Conservation (phyloP, 2,113 vertebrate species). For the Pipa parva region DNA sequence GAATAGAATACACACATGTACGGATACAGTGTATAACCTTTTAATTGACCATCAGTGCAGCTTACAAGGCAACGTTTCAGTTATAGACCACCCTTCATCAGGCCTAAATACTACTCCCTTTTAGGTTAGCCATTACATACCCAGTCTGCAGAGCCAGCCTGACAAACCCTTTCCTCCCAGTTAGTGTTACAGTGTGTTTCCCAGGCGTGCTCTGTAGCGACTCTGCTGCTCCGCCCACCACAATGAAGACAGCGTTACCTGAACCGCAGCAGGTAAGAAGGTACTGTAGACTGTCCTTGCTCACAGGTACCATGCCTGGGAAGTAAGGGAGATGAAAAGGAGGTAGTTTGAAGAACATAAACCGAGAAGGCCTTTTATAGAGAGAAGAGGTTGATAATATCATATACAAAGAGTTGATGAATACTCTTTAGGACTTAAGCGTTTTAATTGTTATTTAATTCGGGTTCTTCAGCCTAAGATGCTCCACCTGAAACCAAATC, state of each 20-base stretch:
- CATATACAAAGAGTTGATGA: too few species aligned
- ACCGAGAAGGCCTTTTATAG: neutral
- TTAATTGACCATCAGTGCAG: too few species aligned
- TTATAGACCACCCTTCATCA: too few species aligned
- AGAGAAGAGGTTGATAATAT: neutral
- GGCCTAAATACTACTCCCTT: too few species aligned
- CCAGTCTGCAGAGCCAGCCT: conserved; percentile 66
- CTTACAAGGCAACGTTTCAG: too few species aligned
- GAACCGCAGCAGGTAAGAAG: conserved; percentile 58
- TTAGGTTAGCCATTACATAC: conserved; percentile 50
- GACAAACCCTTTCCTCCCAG: conserved; percentile 68
- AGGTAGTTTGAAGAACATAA: too few species aligned
- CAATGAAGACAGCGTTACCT: conserved; percentile 69
- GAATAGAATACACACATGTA: too few species aligned
- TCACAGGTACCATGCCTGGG: conserved; percentile 63
- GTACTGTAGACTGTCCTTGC: conserved; percentile 58
- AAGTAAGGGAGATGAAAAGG: neutral
- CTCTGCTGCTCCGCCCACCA: conserved; percentile 70
- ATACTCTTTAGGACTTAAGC: too few species aligned
- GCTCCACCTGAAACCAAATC: too few species aligned
- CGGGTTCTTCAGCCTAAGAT: too few species aligned
- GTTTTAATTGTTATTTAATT: too few species aligned
- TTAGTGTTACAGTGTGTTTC: conserved; percentile 57
- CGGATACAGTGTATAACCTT: too few species aligned
- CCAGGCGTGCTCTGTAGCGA: conserved; percentile 59